Base-by-base conservation (phyloP, 2,888 invertebrate genomes). In the Pachydiplax longipennis region DNA sequence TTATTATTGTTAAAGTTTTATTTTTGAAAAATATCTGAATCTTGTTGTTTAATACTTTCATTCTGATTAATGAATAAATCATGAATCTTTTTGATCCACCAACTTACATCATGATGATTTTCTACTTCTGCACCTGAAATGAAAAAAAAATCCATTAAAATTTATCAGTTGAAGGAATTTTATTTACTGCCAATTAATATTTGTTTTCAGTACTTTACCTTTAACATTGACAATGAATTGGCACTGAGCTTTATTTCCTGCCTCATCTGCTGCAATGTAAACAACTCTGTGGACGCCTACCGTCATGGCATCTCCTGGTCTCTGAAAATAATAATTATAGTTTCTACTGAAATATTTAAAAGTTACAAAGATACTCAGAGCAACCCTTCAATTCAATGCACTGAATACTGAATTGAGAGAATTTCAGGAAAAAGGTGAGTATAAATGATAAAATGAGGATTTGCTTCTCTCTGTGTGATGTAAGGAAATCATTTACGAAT, bases 181-280 rank as follows among this genome's bases (percentile, higher is more conserved):
- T 18, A 18, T 1, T 53, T 53, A 53, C 53, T 53, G 5, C 18
- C 53, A 53, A 53, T 3, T 1, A 18, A 18, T 53, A 8, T 53
- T 53, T 18, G 15, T 44, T 18, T 65, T 65, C 91, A 90, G 25
- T 91, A 91, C 90, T 93, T 93, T 93, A 96, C 96, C 95, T 94
- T 95, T 95, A 90, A 96, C 95, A 92, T 94, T 95, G 91, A 96
- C 94, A 35, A 95, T 95, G 93, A 96, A 96, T 92, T 95, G 95
- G 93, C 96, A 96, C 92, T 95, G 95, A 83, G 95, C 95, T 92
- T 95, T 95, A 92, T 95, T 95, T 87, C 96, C 96, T 92, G 96
- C 95, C 44, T 95, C 95, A 93, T 96, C 96, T 91, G 95, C 95
- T 31, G 96, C 96, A 91, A 96, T 95, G 92, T 96, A 96, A 91